Base-by-base conservation (phyloP, 2,888 invertebrate species). In the Ellobium chinense region DNA sequence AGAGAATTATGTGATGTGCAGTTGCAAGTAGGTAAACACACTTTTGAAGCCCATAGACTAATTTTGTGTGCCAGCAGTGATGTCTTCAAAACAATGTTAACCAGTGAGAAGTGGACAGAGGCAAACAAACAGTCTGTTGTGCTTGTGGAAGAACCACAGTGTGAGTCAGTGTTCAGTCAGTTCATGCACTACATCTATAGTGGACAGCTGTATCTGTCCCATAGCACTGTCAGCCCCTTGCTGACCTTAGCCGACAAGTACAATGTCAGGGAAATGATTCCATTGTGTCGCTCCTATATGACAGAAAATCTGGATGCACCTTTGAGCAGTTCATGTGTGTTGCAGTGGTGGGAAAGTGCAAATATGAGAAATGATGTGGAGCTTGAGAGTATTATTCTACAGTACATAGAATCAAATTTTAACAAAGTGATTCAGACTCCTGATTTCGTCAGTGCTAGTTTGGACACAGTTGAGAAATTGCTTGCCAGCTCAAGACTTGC, bases 81-180 rank as follows among this genome's bases (percentile, higher is more conserved):
- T 94, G 98, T 98, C 68, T 98, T 98, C 83, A 87, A 96, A 96
- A 96, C 96, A n/a, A 98, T 98, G 98, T 93, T 98, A 63, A 97
- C 97, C 96, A 97, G 96, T 91, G 96, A 97, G 0, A 96, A 97
- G 91, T 98, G 98, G 98, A 96, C 95, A 74, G 98, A 98, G 92
- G 97, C 97, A 92, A 95, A 96, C 78, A 96, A 97, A 92, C 96
- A 96, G 86, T 95, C 95, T 63, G 96, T 98, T 69, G 96, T 96
- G 72, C 94, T 98, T 21, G 96, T 96, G 89, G 98, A 98, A 93
- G 96, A 97, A 18, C 95, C 96, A 0, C 95, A 95, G 76, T 98
- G 98, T 91, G 95, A 96, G 31, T 94, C 76, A 39, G 96, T 97
- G 66, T 98, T 98, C 94, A 96, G 96, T 83, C 95, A 96, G 90